Evolutionary conservation across 2,113 vertebrate genomes (phyloP).

Genomic region (human): GRCh38 chr4:3267501-3268000

Average conservation of each 20-base stretch:
- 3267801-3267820: background rate
- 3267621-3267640: background rate
- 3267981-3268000: background rate
- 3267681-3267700: rapidly evolving
- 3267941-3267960: background rate
- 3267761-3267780: background rate
- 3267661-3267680: background rate
- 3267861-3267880: background rate
- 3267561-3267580: rapidly evolving
- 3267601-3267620: background rate
- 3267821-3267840: background rate
- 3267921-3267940: background rate
- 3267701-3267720: rapidly evolving
- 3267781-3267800: background rate
- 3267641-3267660: no score
- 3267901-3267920: background rate
- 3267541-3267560: rapidly evolving
- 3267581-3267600: rapidly evolving
- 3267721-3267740: background rate
- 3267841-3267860: background rate
- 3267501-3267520: no score
- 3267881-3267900: background rate
- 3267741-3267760: background rate
- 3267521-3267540: rapidly evolving
- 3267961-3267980: background rate